Evolutionary conservation across 2,113 vertebrate genomes (phyloP), one percentile per base, ranked within the genome.

Genomic region (Puma concolor): DNA sequence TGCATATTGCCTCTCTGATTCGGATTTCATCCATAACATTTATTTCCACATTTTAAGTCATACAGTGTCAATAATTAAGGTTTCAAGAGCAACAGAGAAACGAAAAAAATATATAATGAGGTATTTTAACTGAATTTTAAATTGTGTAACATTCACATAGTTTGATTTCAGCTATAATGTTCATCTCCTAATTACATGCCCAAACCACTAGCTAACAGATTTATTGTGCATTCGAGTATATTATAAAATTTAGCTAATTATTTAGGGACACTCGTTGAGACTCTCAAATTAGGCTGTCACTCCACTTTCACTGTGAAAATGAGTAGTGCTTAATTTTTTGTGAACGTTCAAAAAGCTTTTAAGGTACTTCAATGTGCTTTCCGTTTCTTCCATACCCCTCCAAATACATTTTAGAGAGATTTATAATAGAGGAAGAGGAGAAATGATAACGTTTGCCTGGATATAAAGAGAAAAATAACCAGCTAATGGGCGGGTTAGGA

Each of bases 91-190:
- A 77, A 76, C 1, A 71, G 27, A 81, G 1, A 94, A 91, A 85
- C 14, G 2, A 90, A 29, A 88, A 0, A 8, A 38, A 44, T 41
- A 54, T 91, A 21, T 94, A 93, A 14, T 60, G 41, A 94, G 14
- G 7, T 38, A 83, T 87, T 94, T 95, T 87, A 95, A 80, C 57
- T 38, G 57, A 71, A 88, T 91, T 91, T 84, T 95, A 93, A 83
- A 76, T 79, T 84, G 87, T 50, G 21, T 74, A 67, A 82, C 64
- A 94, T 16, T 79, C 94, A 2, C 19, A 76, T 29, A 92, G 3
- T 95, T 85, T 97, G 7, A 36, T 90, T 95, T 90, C 41, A 96
- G 50, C 60, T 64, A 67, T 27, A 74, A 84, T 86, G 21, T 72
- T 86, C 31, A 36, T 84, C 15, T 86, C 83, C 10, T 21, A 93